phyloP scores from a whole-genome alignment of 2,113 vertebrate genomes.

The Muntiacus reevesi region DNA sequence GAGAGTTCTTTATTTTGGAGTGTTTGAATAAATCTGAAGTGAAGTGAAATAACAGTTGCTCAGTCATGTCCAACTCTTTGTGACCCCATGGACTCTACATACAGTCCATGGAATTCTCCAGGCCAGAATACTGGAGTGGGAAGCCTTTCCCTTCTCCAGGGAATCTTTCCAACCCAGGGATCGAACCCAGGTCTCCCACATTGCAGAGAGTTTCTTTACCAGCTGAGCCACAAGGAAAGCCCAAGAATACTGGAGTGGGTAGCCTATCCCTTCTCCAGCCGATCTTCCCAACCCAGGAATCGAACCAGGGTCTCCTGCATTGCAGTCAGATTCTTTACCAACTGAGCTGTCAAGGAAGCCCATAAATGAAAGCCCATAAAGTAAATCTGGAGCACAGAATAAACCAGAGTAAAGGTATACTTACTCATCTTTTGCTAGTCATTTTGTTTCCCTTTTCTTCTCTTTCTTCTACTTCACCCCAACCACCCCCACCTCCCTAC shows the following conservation, averaged over 20 bases:
- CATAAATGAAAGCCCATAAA: not conserved
- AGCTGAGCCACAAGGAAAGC: not conserved
- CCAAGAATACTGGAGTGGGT: not conserved
- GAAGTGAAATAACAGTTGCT: not conserved
- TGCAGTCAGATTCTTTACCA: not conserved
- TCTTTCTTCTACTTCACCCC: no score
- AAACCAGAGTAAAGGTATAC: not conserved
- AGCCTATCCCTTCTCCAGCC: not conserved
- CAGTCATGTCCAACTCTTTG: not conserved
- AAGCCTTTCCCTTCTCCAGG: not conserved
- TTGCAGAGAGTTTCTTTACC: not conserved
- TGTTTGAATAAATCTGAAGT: not conserved
- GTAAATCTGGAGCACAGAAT: not conserved
- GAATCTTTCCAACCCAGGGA: not conserved
- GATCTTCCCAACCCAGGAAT: not conserved
- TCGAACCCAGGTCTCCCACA: not conserved
- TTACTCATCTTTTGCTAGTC: not conserved
- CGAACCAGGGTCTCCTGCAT: not conserved
- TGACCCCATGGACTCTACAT: not conserved
- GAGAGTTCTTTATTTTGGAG: not conserved
- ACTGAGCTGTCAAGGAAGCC: not conserved
- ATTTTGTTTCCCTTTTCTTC: not conserved
- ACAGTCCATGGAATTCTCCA: not conserved
- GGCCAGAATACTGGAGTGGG: not conserved
- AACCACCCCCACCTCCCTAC: not conserved